Base-by-base conservation (phyloP, 2,888 invertebrate genomes). In the Beris chalybata region DNA sequence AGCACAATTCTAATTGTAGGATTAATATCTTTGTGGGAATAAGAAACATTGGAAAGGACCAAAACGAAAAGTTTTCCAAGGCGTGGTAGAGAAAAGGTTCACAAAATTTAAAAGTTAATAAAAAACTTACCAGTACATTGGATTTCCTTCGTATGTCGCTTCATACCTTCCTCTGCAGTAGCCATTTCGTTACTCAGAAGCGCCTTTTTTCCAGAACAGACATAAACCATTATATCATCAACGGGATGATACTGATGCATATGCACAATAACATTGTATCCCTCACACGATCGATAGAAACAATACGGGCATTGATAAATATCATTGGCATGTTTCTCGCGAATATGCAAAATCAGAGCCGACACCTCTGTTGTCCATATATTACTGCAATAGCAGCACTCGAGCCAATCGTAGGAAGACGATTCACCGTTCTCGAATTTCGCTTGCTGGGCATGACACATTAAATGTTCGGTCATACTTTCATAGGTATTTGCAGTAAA, bases 221-320 rank as follows among this genome's bases (percentile, higher is more conserved):
- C 29, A 4, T 65, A 56, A 9, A 70, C 64, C 38, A 44, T n/a
- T 38, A 38, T 11, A 7, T 47, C 47, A 12, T 50, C 9, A 4
- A 15, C n/a, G 12, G 9, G 13, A 61, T 72, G 72, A 67, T 67
- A 67, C 3, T 50, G 43, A 5, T 64, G 50, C 0, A 68, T 5
- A 67, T 72, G 72, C 11, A 55, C 44, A 5, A 66, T 15, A 5
- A 71, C 68, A 66, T 70, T 68, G 9, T 43, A 43, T 2, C 50
- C 66, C 12, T 58, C 63, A 45, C 63, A 69, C 11, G 87, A 86
- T 57, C 90, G 81, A 76, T 90, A 91, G 73, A 90, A 86, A 74
- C 91, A 91, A 71, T 84, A 82, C 4, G 79, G 81, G 73, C 91
- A 91, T 38, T 86, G 85, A 72, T 79, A 89, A 38, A 82, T 80